Conservation (phyloP, 2,888 invertebrate species). For the Hemicrepidius hirtus region DNA sequence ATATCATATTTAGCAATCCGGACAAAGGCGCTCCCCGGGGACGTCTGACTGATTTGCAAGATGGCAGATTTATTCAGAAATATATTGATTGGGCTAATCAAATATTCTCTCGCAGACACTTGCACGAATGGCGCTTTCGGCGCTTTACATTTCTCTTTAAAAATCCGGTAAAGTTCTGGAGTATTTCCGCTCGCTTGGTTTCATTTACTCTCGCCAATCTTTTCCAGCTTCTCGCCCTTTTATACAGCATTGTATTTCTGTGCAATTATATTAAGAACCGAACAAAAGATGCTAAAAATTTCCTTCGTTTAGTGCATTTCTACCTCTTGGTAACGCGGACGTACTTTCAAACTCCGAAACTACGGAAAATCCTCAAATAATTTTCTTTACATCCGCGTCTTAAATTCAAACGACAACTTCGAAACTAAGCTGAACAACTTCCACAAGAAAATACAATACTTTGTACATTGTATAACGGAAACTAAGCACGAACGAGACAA, state of each 20-base stretch:
- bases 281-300: slow-evolving; percentile 55
- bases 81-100: slow-evolving; percentile 64
- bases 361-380: slow-evolving; percentile 10
- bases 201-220: slow-evolving; percentile 61
- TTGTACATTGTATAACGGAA: neutral
- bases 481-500: neutral
- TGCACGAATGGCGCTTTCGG: slow-evolving; percentile 56
- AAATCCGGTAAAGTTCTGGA: slow-evolving; percentile 60
- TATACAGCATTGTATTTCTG: slow-evolving; percentile 59
- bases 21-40: slow-evolving; percentile 55
- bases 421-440: slow-evolving; percentile 28
- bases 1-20: slow-evolving; percentile 59
- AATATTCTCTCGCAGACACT: slow-evolving; percentile 58
- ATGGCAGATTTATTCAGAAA: slow-evolving; percentile 55
- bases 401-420: slow-evolving; percentile 22
- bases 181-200: slow-evolving; percentile 62
- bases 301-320: slow-evolving; percentile 36
- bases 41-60: slow-evolving; percentile 51
- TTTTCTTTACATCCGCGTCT: slow-evolving; percentile 9
- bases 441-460: slow-evolving; percentile 1
- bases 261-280: slow-evolving; percentile 59
- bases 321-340: slow-evolving; percentile 8
- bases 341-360: slow-evolving; percentile 26
- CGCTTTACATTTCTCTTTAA: slow-evolving; percentile 60
- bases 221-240: slow-evolving; percentile 62